Evolutionary conservation across 2,888 invertebrate species (phyloP).

Genomic region (Nomada fucata): DNA sequence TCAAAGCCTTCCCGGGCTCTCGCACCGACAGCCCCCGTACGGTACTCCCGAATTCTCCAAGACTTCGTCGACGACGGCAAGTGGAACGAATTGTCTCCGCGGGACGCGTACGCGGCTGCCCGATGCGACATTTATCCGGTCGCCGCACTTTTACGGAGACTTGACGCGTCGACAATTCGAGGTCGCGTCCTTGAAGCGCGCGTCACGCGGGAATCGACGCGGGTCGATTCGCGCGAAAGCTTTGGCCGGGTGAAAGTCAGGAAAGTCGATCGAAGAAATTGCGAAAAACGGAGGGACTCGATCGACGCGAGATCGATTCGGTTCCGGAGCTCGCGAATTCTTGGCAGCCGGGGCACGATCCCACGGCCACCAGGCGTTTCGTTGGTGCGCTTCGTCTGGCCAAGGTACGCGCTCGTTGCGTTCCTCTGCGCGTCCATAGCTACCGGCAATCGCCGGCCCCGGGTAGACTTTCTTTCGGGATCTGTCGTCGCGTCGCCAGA

Average conservation of each 20-base stretch:
- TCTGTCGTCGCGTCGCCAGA: slow-evolving; percentile 21
- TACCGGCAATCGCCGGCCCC: slow-evolving; percentile 5
- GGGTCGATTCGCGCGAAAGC: slow-evolving; percentile 52
- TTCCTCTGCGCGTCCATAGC: not conserved
- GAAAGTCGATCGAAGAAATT: slow-evolving; percentile 56
- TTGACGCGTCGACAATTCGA: slow-evolving; percentile 23
- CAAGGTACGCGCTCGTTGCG: not conserved
- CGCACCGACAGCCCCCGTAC: not conserved
- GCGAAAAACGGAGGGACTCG: slow-evolving; percentile 37
- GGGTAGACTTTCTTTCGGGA: not conserved
- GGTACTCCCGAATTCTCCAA: not conserved
- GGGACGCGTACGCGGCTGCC: too few relatives aligned
- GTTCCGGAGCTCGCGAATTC: slow-evolving; percentile 73
- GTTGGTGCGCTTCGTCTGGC: slow-evolving; percentile 22
- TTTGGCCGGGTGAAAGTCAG: slow-evolving; percentile 42
- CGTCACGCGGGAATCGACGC: slow-evolving; percentile 33
- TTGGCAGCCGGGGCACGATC: slow-evolving; percentile 71
- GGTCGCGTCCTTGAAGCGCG: slow-evolving; percentile 51
- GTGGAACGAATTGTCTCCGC: not conserved
- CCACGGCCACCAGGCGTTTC: slow-evolving; percentile 67
- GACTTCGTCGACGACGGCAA: not conserved
- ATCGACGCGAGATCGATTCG: slow-evolving; percentile 28
- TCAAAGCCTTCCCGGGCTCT: slow-evolving; percentile 45
- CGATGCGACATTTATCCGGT: not conserved
- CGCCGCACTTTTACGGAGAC: not conserved